phyloP scores from a whole-genome alignment of 2,113 vertebrate species.

The Climacteris rufus region DNA sequence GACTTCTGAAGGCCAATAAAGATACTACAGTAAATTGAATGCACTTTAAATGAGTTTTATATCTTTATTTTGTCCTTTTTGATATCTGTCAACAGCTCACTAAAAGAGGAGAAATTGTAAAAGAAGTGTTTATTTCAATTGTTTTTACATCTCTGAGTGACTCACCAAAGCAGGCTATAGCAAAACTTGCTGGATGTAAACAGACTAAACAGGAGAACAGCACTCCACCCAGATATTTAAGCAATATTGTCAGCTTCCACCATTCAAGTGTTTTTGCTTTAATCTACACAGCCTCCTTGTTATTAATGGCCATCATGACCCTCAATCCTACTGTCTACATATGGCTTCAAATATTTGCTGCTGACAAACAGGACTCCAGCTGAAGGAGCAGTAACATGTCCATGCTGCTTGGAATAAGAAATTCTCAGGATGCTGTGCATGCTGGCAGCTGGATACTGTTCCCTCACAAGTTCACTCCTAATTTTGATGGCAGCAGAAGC shows the following conservation, averaged over 20 bases:
- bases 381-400: not conserved
- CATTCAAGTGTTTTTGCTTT: not conserved
- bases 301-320: not conserved
- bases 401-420: not conserved
- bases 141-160: not conserved
- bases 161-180: not conserved
- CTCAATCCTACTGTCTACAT: not conserved
- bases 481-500: not conserved
- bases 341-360: not conserved
- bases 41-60: not conserved
- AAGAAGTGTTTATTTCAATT: not conserved
- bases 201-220: not conserved
- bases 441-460: not conserved
- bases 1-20: not conserved
- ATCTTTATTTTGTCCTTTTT: not conserved
- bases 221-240: not conserved
- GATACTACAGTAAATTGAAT: not conserved
- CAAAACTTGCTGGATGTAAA: not conserved
- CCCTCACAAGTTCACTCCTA: not conserved
- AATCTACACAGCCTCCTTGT: not conserved
- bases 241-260: not conserved
- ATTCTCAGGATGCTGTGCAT: not conserved
- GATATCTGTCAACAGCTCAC: not conserved
- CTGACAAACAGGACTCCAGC: not conserved
- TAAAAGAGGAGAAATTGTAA: not conserved